Base-by-base conservation (phyloP, 2,797 vertebrate species). In the Nyctibius grandis region DNA sequence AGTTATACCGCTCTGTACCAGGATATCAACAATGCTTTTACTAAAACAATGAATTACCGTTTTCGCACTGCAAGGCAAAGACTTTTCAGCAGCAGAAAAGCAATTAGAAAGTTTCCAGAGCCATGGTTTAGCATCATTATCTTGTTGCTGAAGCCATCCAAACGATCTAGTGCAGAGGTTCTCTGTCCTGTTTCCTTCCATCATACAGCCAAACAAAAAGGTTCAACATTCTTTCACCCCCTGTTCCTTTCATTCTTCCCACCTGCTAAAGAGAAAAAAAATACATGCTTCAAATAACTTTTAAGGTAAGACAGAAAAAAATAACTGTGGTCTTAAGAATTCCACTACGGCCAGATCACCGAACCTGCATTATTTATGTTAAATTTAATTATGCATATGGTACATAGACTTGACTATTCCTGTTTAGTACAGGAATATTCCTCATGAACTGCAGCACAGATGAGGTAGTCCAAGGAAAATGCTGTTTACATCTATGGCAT, bases 81-180 rank as follows among this genome's bases (percentile, higher is more conserved):
- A 97, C 88, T 99, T 98, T 76, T 99, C 98, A 97, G 97, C 97
- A 98, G 98, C 97, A 96, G 98, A 98, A 98, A 99, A 99, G 97
- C 99, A 99, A 97, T 99, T 98, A 97, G 99, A 98, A 91, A 99
- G 98, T 97, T 99, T 99, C 99, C 99, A 99, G 93, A 99, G 98
- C 98, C 98, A 98, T 93, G 98, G 98, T 82, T 99, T 98, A 89
- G 97, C 97, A 96, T 99, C 98, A 40, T 98, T 98, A 97, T 98
- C 98, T 96, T 98, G 96, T 75, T 50, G 97, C 96, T 96, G 98
- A 95, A 98, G 98, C 98, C 99, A 99, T 98, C 98, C 97, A 67
- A 98, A 96, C 2, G 98, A 98, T 96, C 97, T 98, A 96, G 97
- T 97, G 97, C 98, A 98, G 84, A 98, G 95, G 91, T 97, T 98